Base-by-base conservation (phyloP, 30 jellyfish, hydroid and myxozoan genomes). In the Aurelia coerulea region DNA sequence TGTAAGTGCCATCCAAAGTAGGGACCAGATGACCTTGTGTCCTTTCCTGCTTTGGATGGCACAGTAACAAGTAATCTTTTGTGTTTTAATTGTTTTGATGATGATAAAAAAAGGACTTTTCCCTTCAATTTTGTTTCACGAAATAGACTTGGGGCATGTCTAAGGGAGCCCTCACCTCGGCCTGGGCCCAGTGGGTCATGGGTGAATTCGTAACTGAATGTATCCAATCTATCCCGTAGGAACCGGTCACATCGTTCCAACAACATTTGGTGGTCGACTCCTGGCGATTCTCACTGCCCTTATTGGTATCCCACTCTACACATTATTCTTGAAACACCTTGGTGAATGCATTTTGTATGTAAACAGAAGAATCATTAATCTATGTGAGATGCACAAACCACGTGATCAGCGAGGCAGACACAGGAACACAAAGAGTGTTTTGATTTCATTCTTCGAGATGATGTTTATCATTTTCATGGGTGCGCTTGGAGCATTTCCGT, bases 401-500 rank as follows among this genome's bases (percentile, higher is more conserved):
- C 71, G 84, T 18, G 34, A 33, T 33, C 59, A 71, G 53, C 35
- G 53, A 14, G 86, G 81, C 17, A 33, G 54, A 18, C 18, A 39
- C 35, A 76, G 70, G 37, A 87, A 87, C 87, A 65, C 88, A 37
- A 87, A 87, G 59, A 69, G 68, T 17, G 86, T 87, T 10, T 72
- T 76, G 7, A 53, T 87, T 23, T 80, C 96, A 12, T 87, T 87
- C 51, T 33, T 77, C 9, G 86, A 76, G 46, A 87, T 77, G 90
- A 42, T 77, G 65, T 37, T 77, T 8, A 87, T 87, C 19, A 78
- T 87, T 32, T 72, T 80, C 62, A 65, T 78, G 65, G 96, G 96
- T 13, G 96, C 96, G 34, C 77, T 71, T 14, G 96, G 90, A n/a
- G 89, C 96, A 4, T 37, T 73, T 5, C 90, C 89, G 19, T 87